Conservation (phyloP, 2,888 invertebrate species). For the Tenthredo mesomela region DNA sequence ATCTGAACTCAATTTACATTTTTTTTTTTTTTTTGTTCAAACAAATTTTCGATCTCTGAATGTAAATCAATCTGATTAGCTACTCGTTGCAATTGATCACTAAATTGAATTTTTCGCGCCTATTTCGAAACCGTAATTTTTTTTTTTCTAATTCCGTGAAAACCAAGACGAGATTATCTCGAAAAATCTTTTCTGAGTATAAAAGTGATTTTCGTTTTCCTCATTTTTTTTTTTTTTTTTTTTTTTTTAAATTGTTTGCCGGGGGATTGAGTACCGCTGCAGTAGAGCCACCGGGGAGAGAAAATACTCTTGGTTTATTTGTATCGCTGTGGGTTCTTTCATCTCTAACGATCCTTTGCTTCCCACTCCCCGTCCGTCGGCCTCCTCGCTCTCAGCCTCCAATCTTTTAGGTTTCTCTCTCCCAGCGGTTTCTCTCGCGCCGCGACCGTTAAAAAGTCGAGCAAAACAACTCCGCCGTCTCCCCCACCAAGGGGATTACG, state of each 20-base stretch:
- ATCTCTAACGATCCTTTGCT: constrained; percentile 59
- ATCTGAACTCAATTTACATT: background rate
- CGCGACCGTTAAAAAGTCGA: constrained; percentile 71
- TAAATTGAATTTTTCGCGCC: no score
- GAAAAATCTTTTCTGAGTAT: background rate
- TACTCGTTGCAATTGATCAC: background rate
- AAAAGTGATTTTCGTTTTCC: background rate
- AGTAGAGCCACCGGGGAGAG: constrained; percentile 33
- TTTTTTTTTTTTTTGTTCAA: background rate
- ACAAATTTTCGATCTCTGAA: background rate
- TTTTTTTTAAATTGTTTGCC: background rate
- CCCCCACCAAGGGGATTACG: constrained; percentile 55
- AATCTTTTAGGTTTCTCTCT: constrained; percentile 51
- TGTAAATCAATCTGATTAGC: background rate
- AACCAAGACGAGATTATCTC: background rate
- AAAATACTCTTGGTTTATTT: constrained; percentile 59
- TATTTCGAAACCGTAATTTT: background rate
- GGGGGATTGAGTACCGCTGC: constrained; percentile 47
- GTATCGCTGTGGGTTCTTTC: constrained; percentile 58
- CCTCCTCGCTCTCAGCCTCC: constrained; percentile 34
- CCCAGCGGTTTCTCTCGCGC: constrained; percentile 55
- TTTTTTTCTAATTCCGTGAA: background rate
- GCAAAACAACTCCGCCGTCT: constrained; percentile 60
- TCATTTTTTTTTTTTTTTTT: background rate
- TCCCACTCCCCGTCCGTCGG: constrained; percentile 50